Percentiles rank a stretch among this genome's conserved stretches.
Evolutionary conservation across 2,797 vertebrate species (phyloP).

Genomic region (Rhyacichthys aspro): DNA sequence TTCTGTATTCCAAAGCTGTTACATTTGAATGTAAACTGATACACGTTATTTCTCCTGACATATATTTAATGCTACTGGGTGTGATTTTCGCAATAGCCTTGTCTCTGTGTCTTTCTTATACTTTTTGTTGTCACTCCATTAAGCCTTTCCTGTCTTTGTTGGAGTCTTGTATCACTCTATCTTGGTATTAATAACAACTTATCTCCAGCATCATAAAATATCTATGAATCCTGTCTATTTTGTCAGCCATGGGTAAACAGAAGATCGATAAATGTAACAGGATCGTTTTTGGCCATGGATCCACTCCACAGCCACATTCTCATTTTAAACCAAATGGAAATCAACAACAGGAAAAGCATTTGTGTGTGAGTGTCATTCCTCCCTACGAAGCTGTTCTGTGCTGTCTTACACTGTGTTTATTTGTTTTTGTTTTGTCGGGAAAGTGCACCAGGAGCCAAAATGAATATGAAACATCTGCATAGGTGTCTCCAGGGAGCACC

Average conservation of each 20-base stretch:
- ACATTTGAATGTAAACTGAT: no score
- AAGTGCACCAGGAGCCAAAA: constrained; percentile 70
- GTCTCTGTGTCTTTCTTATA: constrained; percentile 7
- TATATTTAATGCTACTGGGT: no score
- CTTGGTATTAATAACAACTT: constrained; percentile 68
- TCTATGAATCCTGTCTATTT: constrained; percentile 79
- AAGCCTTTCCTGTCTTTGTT: constrained; percentile 11
- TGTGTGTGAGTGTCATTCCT: constrained; percentile 37
- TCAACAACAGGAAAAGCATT: constrained; percentile 17
- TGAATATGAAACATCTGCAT: constrained; percentile 74
- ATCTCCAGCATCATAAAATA: constrained; percentile 76
- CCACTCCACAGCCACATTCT: constrained; percentile 61
- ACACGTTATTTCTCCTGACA: no score
- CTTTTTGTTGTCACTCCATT: constrained; percentile 1
- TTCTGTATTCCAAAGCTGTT: no score
- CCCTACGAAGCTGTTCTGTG: constrained; percentile 52
- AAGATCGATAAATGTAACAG: constrained; percentile 72
- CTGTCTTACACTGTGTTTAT: constrained; percentile 76
- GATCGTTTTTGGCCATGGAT: constrained; percentile 72
- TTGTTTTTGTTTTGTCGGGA: constrained; percentile 69
- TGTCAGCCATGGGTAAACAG: constrained; percentile 79
- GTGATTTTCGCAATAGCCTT: not conserved
- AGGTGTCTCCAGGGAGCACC: constrained; percentile 54
- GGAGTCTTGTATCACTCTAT: constrained; percentile 32
- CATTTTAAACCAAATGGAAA: constrained; percentile 51